phyloP scores from a whole-genome alignment of 53 echinoderm and acorn worm species.

The Astropecten irregularis region DNA sequence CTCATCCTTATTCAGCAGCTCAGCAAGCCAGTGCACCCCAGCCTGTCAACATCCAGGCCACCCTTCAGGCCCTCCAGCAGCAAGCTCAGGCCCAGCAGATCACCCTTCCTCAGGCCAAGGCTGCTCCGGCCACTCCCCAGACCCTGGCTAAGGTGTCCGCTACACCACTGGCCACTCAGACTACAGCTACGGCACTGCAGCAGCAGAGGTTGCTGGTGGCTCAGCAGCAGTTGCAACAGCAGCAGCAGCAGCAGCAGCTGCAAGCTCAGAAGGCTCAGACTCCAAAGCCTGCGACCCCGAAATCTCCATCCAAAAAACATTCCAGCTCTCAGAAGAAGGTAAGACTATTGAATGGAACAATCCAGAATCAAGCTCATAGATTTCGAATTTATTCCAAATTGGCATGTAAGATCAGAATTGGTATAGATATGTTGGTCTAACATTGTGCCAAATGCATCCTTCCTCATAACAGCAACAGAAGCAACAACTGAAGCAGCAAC shows the following conservation, averaged over 20 bases:
- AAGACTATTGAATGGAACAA: neutral
- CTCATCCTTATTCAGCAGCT: too few species aligned
- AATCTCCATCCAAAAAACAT: slow-evolving; percentile 19
- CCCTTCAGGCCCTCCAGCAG: slow-evolving; percentile 73
- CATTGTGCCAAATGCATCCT: neutral
- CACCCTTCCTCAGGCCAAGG: slow-evolving; percentile 41
- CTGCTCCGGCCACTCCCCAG: slow-evolving; percentile 35
- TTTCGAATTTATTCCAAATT: too few species aligned
- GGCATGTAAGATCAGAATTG: too few species aligned
- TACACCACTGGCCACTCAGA: neutral
- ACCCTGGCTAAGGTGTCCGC: slow-evolving; percentile 19
- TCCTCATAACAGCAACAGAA: slow-evolving; percentile 52
- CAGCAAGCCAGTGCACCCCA: slow-evolving; percentile 38
- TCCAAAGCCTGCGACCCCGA: slow-evolving; percentile 45
- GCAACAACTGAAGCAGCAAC: slow-evolving; percentile 40
- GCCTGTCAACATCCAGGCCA: slow-evolving; percentile 77
- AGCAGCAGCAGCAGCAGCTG: slow-evolving; percentile 23
- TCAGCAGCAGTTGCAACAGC: slow-evolving; percentile 17
- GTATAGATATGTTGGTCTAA: neutral
- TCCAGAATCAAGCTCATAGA: too few species aligned
- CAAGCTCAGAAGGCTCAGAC: slow-evolving; percentile 34
- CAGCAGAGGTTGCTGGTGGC: slow-evolving; percentile 33
- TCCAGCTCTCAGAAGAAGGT: slow-evolving; percentile 37
- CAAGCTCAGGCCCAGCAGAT: slow-evolving; percentile 71
- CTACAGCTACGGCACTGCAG: slow-evolving; percentile 35